These are phyloP conservation scores for Sebastes iracundus DNA, from an alignment of 2,797 vertebrate genomes.

Conservation along the genomic window DNA sequence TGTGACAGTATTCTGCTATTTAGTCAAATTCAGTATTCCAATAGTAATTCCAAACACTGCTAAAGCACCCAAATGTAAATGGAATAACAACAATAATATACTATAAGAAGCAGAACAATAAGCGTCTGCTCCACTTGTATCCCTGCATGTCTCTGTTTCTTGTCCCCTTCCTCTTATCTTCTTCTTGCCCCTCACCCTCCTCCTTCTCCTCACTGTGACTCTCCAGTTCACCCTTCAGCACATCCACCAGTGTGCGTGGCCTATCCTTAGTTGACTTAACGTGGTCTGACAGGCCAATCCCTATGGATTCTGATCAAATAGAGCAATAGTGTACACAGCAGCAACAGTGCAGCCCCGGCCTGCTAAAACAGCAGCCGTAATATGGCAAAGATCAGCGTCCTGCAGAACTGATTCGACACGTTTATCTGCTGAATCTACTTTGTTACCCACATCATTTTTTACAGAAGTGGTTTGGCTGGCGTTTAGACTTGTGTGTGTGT, in stretches of 20 bases:
- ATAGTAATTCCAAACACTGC: background rate
- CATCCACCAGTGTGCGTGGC: constrained; percentile 68
- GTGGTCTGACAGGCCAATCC: constrained; percentile 74
- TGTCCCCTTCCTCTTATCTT: background rate
- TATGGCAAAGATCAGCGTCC: constrained; percentile 71
- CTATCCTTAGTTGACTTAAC: constrained; percentile 70
- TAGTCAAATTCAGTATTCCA: background rate
- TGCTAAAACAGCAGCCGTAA: constrained; percentile 68
- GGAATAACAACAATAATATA: background rate
- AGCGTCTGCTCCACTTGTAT: background rate
- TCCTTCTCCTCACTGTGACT: constrained; percentile 51
- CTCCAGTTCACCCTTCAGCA: constrained; percentile 66
- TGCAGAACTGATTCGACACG: constrained; percentile 58
- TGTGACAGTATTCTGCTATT: background rate
- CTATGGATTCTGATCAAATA: constrained; percentile 79
- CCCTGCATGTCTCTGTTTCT: background rate
- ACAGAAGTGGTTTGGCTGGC: background rate
- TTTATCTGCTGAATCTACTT: constrained; percentile 62
- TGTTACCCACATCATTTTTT: constrained; percentile 1
- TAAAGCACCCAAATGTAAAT: background rate
- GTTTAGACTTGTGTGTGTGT: constrained; percentile 3
- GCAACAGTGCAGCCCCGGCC: constrained; percentile 63
- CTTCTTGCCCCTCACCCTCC: background rate
- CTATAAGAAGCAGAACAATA: background rate
- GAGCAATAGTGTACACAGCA: constrained; percentile 74